Evolutionary conservation across 2,797 vertebrate genomes (phyloP).

Genomic region (Danionella dracula): DNA sequence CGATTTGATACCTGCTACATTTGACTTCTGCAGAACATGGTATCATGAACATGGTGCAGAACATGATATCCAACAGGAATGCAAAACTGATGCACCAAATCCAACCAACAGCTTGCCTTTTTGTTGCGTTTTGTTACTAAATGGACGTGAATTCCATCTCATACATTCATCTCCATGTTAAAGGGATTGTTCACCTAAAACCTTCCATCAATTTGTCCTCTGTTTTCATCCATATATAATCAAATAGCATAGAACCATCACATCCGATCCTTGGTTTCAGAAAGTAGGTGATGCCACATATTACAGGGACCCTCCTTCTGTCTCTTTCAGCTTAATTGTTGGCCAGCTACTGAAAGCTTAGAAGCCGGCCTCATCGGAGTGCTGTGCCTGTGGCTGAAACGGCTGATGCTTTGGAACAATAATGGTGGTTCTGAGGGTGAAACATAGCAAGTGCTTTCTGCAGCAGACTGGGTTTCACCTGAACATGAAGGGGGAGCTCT

Average conservation of each 20-base stretch:
- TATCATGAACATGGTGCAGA: conserved; percentile 12
- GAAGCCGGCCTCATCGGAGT: not conserved
- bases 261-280: too few relatives aligned
- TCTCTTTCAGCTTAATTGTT: conserved; percentile 10
- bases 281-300: too few relatives aligned
- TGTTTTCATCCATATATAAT: not conserved
- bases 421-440: conserved; percentile 50
- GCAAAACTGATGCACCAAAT: too few relatives aligned
- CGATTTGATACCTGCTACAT: too few relatives aligned
- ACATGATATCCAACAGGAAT: too few relatives aligned
- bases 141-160: not conserved
- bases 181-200: not conserved
- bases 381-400: conserved; percentile 41
- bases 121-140: not conserved
- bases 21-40: not conserved
- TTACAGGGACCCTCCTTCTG: not conserved
- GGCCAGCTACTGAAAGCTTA: not conserved
- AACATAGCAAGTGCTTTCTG: conserved; percentile 54
- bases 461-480: conserved; percentile 42
- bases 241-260: too few relatives aligned
- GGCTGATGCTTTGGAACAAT: conserved; percentile 43
- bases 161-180: not conserved
- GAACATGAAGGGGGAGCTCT: not conserved
- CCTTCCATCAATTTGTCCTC: not conserved
- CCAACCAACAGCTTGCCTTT: not conserved